Evolutionary conservation across 2,113 vertebrate genomes (phyloP).

Genomic region (Paramormyrops kingsleyae): DNA sequence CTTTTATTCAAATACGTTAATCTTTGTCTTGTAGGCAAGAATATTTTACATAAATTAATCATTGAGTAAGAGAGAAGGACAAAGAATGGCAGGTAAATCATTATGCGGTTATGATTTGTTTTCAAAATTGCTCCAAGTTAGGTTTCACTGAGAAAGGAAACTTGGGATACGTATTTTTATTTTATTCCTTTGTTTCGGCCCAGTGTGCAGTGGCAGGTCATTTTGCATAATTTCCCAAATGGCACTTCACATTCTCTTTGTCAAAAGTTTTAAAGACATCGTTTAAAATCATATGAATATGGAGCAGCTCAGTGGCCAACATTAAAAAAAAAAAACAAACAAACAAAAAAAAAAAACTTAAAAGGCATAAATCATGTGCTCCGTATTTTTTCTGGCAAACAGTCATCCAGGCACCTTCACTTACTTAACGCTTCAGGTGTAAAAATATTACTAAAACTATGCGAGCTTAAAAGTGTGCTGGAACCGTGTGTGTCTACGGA

Average conservation of each 20-base stretch:
- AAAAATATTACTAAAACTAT: background rate
- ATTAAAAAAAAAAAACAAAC: background rate
- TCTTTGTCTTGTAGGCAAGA: background rate
- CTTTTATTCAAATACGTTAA: background rate
- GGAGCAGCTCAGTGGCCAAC: constrained; percentile 20
- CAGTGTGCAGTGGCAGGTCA: background rate
- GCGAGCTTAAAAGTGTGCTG: background rate
- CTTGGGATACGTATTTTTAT: background rate
- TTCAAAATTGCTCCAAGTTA: background rate
- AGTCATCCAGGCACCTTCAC: background rate
- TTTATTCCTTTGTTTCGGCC: background rate
- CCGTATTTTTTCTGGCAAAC: background rate
- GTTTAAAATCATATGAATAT: constrained; percentile 27
- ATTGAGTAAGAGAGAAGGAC: background rate
- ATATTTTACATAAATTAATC: background rate
- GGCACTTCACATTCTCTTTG: constrained; percentile 24
- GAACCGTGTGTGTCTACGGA: background rate
- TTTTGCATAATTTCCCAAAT: constrained; percentile 21
- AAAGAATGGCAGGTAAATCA: background rate
- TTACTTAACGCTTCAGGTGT: background rate
- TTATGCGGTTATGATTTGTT: background rate
- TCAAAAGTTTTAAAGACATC: constrained; percentile 26
- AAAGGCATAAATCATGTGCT: constrained; percentile 27
- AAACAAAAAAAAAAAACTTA: background rate
- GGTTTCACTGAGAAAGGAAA: background rate